Conservation (phyloP, 2,113 vertebrate genomes). For the Dipodomys stephensi region DNA sequence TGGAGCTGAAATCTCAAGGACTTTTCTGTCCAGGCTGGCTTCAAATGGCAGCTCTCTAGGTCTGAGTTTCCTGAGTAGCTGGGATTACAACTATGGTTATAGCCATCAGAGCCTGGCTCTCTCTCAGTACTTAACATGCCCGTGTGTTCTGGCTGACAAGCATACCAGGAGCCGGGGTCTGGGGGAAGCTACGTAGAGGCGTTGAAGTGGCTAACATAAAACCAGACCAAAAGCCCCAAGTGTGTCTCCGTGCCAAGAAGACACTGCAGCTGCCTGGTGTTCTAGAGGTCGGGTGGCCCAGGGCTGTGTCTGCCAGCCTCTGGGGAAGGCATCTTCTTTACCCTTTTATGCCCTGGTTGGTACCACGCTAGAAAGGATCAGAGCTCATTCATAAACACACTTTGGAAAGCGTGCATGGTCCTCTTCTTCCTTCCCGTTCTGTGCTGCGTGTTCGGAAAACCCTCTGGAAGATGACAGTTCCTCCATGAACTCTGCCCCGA, state of each 20-base stretch:
- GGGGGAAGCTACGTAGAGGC: not conserved
- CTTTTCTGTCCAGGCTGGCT: too few relatives aligned
- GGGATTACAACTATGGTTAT: too few relatives aligned
- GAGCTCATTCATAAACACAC: not conserved
- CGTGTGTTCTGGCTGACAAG: too few relatives aligned
- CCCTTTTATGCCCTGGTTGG: not conserved
- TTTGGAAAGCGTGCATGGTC: not conserved
- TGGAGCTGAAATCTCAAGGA: too few relatives aligned
- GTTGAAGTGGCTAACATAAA: constrained; percentile 13
- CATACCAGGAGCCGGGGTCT: not conserved
- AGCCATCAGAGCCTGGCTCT: too few relatives aligned
- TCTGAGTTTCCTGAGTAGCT: too few relatives aligned
- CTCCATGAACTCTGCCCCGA: not conserved
- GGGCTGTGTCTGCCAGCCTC: too few relatives aligned
- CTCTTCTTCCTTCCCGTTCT: not conserved
- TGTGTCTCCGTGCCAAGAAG: not conserved
- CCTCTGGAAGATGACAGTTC: not conserved
- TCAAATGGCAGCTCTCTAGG: too few relatives aligned
- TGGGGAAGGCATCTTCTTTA: too few relatives aligned
- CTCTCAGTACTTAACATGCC: too few relatives aligned
- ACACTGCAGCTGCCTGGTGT: not conserved
- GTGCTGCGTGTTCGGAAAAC: not conserved
- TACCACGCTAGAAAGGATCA: not conserved
- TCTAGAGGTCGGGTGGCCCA: not conserved
- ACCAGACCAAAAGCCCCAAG: not conserved